Base-by-base conservation (phyloP, 2,113 vertebrate species). In the Forbesichthys papilliferus region DNA sequence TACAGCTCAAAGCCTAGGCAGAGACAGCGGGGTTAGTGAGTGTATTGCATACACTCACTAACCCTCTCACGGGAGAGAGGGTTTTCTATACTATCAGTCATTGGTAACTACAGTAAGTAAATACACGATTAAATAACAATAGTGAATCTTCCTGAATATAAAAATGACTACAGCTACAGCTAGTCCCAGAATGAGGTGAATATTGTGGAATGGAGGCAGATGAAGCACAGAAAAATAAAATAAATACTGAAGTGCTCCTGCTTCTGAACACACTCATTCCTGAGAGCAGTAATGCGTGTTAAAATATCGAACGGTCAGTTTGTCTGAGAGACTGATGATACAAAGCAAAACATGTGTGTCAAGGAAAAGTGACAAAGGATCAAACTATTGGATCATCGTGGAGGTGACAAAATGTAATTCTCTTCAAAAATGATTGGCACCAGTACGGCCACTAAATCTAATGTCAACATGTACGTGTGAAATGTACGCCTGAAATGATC, bases 1-100 rank as follows among this genome's bases (percentile, higher is more conserved):
- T 96, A 96, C 16, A 96, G 85, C 90, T 96, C 95, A 91, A 96
- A 96, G 12, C 84, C 87, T 88, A 71, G 20, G 77, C 69, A 53
- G 16, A 77, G 75, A 71, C 27, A 66, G n/a, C 69, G 12, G n/a
- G n/a, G n/a, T n/a, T n/a, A 34, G 36, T 36, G 49, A 51, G 33
- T 14, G 12, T 46, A 48, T 48, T 48, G 27, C 27, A 12, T 18
- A 18, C 11, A 48, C 14, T 20, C 36, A 33, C 11, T 47, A 5
- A 16, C 11, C 20, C 9, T 20, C 33, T 14, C 3, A 18, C 4
- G 0, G 36, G 36, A 42, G 7, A 42, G 36, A 42, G 36, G 36
- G 20, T 7, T 51, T 51, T 48, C 20, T 64, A 18, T 34, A 61
- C n/a, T 48, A 48, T 16, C 5, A 20, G 52, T 20, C 7, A 64